These are phyloP conservation scores for Episyrphus balteatus DNA, from an alignment of 1,140 invertebrate species.

Conservation along the genomic window DNA sequence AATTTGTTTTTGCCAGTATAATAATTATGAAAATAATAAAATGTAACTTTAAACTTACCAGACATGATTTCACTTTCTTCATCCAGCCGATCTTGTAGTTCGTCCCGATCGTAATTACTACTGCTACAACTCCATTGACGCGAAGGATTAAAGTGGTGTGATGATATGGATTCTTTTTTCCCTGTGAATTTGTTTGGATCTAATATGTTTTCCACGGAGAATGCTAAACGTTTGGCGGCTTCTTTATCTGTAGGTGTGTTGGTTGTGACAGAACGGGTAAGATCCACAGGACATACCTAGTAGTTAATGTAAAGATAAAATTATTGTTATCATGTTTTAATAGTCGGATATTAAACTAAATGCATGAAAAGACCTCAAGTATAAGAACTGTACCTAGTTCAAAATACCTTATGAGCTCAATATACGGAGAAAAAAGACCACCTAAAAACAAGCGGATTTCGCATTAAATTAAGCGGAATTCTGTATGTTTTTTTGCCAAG, in stretches of 20 bases:
- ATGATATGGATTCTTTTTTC: slow-evolving; percentile 22
- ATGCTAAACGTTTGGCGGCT: slow-evolving; percentile 49
- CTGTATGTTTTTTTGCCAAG: too few relatives aligned
- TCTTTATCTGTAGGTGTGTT: slow-evolving; percentile 26
- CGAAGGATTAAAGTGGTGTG: slow-evolving; percentile 8
- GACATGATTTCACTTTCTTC: slow-evolving; percentile 37
- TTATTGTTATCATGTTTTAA: too few relatives aligned
- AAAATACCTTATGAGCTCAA: too few relatives aligned
- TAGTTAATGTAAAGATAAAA: too few relatives aligned
- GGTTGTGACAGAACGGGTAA: slow-evolving; percentile 33
- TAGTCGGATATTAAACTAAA: too few relatives aligned
- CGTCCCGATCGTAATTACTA: slow-evolving; percentile 42
- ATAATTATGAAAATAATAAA: too few relatives aligned
- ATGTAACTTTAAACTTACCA: slow-evolving; percentile 22
- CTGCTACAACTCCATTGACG: slow-evolving; percentile 38
- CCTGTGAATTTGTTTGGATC: slow-evolving; percentile 85
- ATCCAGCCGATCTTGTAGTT: slow-evolving; percentile 30
- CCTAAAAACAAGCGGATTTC: too few relatives aligned
- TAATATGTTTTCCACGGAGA: slow-evolving; percentile 85
- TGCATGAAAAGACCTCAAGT: too few relatives aligned
- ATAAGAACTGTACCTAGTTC: too few relatives aligned
- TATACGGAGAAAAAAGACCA: too few relatives aligned
- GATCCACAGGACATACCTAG: slow-evolving; percentile 33
- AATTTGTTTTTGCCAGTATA: too few relatives aligned
- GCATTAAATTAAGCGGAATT: too few relatives aligned